A percentile compares a stretch with the other conserved stretches of the same genome.
Conservation (phyloP, 2,113 vertebrate species). For the Pedionomus torquatus region DNA sequence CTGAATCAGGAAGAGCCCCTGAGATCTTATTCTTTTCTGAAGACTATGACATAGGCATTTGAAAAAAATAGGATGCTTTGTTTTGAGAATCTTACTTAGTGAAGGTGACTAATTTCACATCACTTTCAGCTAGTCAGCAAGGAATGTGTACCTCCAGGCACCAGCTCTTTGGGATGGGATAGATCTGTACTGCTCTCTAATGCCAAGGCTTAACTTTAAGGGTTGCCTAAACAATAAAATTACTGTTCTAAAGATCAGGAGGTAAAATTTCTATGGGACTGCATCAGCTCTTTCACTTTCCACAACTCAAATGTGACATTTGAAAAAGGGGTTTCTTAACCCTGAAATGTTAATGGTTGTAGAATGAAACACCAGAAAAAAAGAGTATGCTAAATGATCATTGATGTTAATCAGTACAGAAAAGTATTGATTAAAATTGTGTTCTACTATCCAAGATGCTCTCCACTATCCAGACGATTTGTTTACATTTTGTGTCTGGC, state of each 20-base stretch:
- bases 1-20: background rate
- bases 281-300: background rate
- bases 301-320: background rate
- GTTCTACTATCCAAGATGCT: background rate
- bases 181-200: background rate
- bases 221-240: background rate
- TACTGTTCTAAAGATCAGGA: background rate
- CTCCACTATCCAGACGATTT: background rate
- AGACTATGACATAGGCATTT: accelerated
- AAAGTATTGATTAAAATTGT: background rate
- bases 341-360: background rate
- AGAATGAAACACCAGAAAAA: background rate
- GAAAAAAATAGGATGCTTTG: background rate
- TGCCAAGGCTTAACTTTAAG: background rate
- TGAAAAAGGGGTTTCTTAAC: background rate
- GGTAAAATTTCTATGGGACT: background rate
- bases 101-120: background rate
- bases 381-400: background rate
- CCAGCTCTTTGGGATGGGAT: background rate
- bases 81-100: background rate
- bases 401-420: background rate
- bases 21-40: background rate
- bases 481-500: background rate
- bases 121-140: background rate
- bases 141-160: background rate